Base-by-base conservation (phyloP, 2,797 vertebrate species). In the Denticeps clupeoides region DNA sequence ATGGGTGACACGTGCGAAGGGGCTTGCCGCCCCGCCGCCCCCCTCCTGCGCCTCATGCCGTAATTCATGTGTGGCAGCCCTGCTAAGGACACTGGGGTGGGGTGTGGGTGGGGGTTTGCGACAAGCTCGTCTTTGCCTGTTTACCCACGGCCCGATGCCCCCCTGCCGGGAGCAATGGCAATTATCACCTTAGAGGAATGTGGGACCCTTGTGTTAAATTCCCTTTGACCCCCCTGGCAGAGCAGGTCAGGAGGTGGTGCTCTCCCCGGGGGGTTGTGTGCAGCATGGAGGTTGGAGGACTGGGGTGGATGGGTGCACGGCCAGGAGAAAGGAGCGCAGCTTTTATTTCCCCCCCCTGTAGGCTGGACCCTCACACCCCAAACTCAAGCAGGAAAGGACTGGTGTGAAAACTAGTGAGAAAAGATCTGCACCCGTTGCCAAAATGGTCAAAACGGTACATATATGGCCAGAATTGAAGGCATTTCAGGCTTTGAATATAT, bases 131-230 rank as follows among this genome's bases (percentile, higher is more conserved):
- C 73, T 41, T 48, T 50, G 58, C 69, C 72, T 82, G 81, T 82
- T 88, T 87, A 81, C 76, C 62, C 68, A 75, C 74, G 42, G 59
- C 76, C 69, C 77, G 75, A 42, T 55, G 74, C 70, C 81, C 83
- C 82, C 85, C 82, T 58, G 79, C 73, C 59, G 80, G 73, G 85
- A 78, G 69, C 77, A 76, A 65, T 68, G 67, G 80, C 71, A 77
- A 85, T 90, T 87, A 82, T 85, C 88, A 87, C 84, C 83, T 85
- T 65, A 48, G 72, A 82, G 82, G 84, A 88, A 90, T 83, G 83
- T 81, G 69, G 74, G 64, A 84, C 69, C 77, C 73, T 82, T 26
- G 77, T 77, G 81, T 75, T 78, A 82, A 78, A 75, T 81, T 85
- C 70, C 47, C 79, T 82, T 78, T 85, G 83, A 86, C 85, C 85